Evolutionary conservation across 2,888 invertebrate genomes (phyloP), one percentile per base, ranked within the genome.

Genomic region (Ferdinandea cuprea): DNA sequence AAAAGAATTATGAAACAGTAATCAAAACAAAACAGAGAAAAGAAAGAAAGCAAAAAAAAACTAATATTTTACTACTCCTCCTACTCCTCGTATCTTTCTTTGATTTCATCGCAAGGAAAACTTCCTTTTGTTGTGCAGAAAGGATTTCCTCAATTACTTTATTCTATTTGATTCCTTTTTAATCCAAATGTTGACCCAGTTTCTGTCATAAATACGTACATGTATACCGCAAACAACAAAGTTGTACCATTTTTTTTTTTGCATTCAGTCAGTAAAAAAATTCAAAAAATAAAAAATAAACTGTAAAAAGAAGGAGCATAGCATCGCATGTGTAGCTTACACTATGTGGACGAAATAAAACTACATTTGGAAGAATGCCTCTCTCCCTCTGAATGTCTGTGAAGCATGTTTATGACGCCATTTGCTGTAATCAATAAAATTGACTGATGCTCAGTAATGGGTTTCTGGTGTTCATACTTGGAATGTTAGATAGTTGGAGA

Each of bases 151-250:
- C 77, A 58, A 81, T 81, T 81, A 72, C 77, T 81, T 77, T 77
- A 77, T 81, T 65, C 58, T 42, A 66, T 74, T 66, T 74, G 65
- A 74, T 74, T 74, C 35, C 48, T 58, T 74, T 74, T 81, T 81
- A 66, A 81, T 81, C 77, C 81, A 61, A 77, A 77, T 66, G 76
- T 61, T 81, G 81, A 77, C 81, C 81, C 65, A 81, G 71, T 77
- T 81, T 46, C 21, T 56, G 25, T 8, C 9, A 15, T 13, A 40
- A 28, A 54, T 46, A 42, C 28, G 11, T 6, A 13, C 44, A 28
- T 15, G 19, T 11, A 19, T 44, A 19, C 44, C 44, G 19, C 19
- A 44, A 44, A 28, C 17, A 19, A n/a, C 46, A 46, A 21, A n/a
- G 35, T 17, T 42, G 35, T 52, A 30, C 19, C 9, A 21, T 17